phyloP scores from a whole-genome alignment of 2,888 invertebrate genomes.

The Scrobipalpa atriplicella region DNA sequence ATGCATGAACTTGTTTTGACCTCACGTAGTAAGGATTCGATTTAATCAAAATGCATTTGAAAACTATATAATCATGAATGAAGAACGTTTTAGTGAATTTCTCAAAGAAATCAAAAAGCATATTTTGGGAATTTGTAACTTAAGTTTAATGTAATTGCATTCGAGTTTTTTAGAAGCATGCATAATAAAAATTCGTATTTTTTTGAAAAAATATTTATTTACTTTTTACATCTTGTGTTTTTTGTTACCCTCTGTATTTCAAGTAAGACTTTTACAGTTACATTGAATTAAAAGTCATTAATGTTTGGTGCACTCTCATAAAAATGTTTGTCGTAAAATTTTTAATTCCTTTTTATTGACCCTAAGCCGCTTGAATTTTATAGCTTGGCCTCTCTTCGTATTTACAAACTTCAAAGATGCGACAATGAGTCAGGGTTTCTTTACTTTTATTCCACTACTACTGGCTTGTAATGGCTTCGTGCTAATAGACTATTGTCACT shows the following conservation, averaged over 20 bases:
- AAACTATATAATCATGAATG: no score
- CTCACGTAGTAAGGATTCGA: background rate
- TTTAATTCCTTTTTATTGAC: constrained; percentile 60
- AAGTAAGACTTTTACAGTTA: background rate
- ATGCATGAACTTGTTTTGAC: background rate
- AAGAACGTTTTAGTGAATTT: no score
- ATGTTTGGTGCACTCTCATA: constrained; percentile 54
- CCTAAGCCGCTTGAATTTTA: constrained; percentile 27
- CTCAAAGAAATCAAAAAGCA: no score
- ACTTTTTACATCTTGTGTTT: no score
- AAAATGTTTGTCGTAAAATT: constrained; percentile 63
- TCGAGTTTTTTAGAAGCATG: no score
- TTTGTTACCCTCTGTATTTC: background rate
- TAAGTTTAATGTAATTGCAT: no score
- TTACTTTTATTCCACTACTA: background rate
- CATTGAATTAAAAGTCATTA: constrained; percentile 43
- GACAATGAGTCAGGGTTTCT: background rate
- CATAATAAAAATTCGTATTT: no score
- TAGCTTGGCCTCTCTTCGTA: constrained; percentile 27
- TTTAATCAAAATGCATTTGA: background rate
- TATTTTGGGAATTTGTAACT: no score
- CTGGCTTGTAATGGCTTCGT: no score
- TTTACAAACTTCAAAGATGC: background rate
- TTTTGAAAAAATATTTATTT: no score
- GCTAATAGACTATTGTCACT: background rate